Evolutionary conservation across 2,113 vertebrate species (phyloP), one percentile per base, ranked within the genome.

Genomic region (Galeopterus variegatus): DNA sequence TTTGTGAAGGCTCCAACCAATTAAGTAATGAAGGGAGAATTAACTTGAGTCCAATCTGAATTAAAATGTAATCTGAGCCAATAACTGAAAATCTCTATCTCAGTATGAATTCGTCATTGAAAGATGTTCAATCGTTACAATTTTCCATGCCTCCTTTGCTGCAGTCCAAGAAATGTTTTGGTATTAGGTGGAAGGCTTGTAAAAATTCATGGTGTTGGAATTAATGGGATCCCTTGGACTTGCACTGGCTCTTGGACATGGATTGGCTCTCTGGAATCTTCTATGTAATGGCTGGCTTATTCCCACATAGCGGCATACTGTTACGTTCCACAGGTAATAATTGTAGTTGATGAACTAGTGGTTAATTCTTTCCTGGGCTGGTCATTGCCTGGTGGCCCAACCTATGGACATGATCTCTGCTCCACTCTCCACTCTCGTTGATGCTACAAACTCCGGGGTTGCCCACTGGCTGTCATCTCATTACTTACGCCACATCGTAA

Each of bases 1-100:
- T 6, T 95, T 84, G 69, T 48, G 60, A 90, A 60, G 26, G 13
- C 26, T 50, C 60, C 90, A 84, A 81, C 72, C 54, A 95, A 82
- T 91, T 48, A 79, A 89, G 33, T 31, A 84, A 87, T 77, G 62
- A 82, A 85, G 54, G n/a, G 6, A 91, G 95, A 96, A 91, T 91
- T 81, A 95, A 90, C 96, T 73, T 81, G 85, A 90, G 24, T 80
- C 21, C 64, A 76, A 77, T 88, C 23, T 86, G n/a, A 4, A 88
- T 94, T 93, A 88, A 90, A 89, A 95, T 50, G n/a, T 81, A 81
- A 75, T 82, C 60, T 72, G 23, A 85, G 18, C 58, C 36, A 88
- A 88, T 94, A 72, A 73, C n/a, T 77, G 10, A 88, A 96, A 92
- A 76, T 56, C 24, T 58, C 54, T 83, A 33, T 52, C 52, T 58